Conservation (phyloP, 2,888 invertebrate species). For the Cosmorhoe ocellata region DNA sequence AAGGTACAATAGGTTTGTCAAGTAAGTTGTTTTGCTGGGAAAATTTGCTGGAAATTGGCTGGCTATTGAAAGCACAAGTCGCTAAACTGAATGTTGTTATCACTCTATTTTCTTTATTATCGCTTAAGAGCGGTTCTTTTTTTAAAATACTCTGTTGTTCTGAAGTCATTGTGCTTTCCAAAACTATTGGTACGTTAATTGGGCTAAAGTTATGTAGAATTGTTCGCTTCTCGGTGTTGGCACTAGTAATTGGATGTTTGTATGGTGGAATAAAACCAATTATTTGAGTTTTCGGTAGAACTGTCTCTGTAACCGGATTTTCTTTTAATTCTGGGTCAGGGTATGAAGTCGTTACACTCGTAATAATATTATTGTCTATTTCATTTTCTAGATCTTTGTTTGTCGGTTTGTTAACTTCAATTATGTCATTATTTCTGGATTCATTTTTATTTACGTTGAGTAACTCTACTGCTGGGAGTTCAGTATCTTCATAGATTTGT, state of each 20-base stretch:
- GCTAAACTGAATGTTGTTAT: too few species aligned
- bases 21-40: too few species aligned
- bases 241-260: neutral
- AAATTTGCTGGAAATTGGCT: too few species aligned
- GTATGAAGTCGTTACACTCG: neutral
- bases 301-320: neutral
- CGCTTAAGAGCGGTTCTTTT: neutral
- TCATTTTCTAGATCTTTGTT: neutral
- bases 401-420: neutral
- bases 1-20: neutral
- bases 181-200: neutral
- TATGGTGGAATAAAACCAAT: constrained; percentile 7
- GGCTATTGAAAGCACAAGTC: neutral
- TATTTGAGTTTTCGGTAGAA: neutral
- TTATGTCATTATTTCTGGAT: neutral
- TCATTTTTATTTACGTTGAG: neutral
- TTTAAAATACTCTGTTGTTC: neutral
- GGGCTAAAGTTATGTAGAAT: neutral
- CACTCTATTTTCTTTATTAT: neutral
- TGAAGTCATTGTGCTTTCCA: neutral
- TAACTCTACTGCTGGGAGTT: constrained; percentile 11
- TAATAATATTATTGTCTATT: neutral
- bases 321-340: neutral
- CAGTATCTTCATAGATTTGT: constrained; percentile 1
- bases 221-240: neutral